Evolutionary conservation across 2,113 vertebrate genomes (phyloP).

Genomic region (Takifugu bimaculatus): DNA sequence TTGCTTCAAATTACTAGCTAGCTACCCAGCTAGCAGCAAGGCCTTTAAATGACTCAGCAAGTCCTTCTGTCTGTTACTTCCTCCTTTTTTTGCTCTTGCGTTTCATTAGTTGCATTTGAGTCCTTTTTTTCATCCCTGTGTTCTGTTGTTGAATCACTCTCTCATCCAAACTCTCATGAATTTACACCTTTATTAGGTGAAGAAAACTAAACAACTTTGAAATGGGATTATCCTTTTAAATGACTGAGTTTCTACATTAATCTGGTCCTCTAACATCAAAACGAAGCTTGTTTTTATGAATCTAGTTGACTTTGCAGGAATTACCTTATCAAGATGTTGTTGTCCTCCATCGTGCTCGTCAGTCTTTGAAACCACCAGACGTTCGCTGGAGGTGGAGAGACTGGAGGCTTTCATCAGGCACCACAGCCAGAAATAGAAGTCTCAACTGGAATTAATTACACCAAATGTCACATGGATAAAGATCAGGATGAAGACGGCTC

Average conservation of each 20-base stretch:
- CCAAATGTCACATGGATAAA: slow-evolving; percentile 67
- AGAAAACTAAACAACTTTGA: too few species aligned
- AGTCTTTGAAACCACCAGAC: slow-evolving; percentile 32
- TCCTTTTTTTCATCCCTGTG: too few species aligned
- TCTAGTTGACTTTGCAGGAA: neutral
- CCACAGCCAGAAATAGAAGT: slow-evolving; percentile 66
- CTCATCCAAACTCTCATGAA: too few species aligned
- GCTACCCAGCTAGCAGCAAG: too few species aligned
- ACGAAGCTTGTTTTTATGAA: neutral
- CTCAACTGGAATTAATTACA: slow-evolving; percentile 71
- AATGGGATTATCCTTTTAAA: too few species aligned
- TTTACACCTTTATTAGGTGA: too few species aligned
- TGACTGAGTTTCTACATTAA: neutral
- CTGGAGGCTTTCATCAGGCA: slow-evolving; percentile 47
- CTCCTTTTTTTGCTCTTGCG: too few species aligned
- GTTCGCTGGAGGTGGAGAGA: slow-evolving; percentile 54
- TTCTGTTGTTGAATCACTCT: too few species aligned
- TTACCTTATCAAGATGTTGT: slow-evolving; percentile 13
- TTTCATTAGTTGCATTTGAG: too few species aligned
- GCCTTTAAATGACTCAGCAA: too few species aligned
- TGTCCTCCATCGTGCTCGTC: slow-evolving; percentile 20
- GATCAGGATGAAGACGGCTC: slow-evolving; percentile 61
- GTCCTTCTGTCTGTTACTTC: too few species aligned
- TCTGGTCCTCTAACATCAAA: neutral
- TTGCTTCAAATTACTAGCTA: too few species aligned